Evolutionary conservation across 1,140 invertebrate genomes (phyloP).

Genomic region (Drosophila neocordata): DNA sequence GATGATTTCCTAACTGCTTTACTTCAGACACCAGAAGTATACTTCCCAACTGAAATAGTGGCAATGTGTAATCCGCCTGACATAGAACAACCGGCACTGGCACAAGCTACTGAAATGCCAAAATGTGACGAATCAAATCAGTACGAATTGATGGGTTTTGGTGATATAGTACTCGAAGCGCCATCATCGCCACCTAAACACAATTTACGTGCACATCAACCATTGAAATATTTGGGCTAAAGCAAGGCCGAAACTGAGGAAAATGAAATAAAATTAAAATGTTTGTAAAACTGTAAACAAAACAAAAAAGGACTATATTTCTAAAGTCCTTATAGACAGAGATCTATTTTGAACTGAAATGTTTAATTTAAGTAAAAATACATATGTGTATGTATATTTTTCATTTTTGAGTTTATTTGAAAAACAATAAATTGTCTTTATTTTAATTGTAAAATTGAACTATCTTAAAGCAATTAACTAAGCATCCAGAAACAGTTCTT

Average conservation of each 20-base stretch:
- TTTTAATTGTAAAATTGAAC: conserved; percentile 6
- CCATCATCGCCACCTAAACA: conserved; percentile 56
- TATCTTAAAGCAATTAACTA: neutral
- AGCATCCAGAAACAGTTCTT: conserved; percentile 82
- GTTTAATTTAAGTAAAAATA: neutral
- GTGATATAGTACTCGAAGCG: conserved; percentile 27
- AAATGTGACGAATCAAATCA: too few species aligned
- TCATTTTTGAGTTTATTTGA: neutral
- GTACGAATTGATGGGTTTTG: conserved; percentile 19
- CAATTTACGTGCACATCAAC: conserved; percentile 2
- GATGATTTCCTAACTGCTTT: conserved; percentile 47
- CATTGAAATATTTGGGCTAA: conserved; percentile 24
- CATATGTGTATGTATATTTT: neutral
- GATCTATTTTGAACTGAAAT: neutral
- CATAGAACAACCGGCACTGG: neutral
- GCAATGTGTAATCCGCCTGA: conserved; percentile 31
- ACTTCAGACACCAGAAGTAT: conserved; percentile 46
- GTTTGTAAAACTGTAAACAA: too few species aligned
- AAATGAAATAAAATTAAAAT: too few species aligned
- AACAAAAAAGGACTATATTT: neutral
- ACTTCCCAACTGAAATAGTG: conserved; percentile 49
- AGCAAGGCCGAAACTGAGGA: too few species aligned
- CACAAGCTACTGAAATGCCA: neutral
- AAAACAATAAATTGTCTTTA: conserved; percentile 5
- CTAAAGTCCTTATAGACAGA: too few species aligned